Evolutionary conservation across 64 coral and sea anemone species (phyloP), one percentile per base, ranked within the genome.

Genomic region (Trachythela sp.): DNA sequence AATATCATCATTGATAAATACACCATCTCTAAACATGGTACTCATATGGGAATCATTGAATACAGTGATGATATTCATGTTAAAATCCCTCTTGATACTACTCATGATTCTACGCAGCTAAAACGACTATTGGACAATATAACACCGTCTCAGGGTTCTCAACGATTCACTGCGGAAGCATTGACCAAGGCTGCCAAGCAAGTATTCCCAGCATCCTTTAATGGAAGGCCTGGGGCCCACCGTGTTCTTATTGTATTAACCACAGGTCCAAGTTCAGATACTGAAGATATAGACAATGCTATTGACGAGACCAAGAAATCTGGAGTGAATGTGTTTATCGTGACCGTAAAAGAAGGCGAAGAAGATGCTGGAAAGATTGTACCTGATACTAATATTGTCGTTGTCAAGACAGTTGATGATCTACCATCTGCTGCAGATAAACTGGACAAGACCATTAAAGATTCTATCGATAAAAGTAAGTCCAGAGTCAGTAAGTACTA

Each of bases 171-270:
- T 18, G 31, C 75, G 15, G 10, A 80, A 80, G 75, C 33, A 80
- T 4, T 80, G 20, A 37, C 20, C 15, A 80, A 10, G 33, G 32
- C 75, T 29, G 75, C 37, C 30, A 39, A 80, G 31, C 33, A 80
- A 80, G 75, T 80, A 39, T 80, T 80, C 30, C 32, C 75, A 37
- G 75, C 75, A 35, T 37, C 75, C 9, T 80, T 37, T 15, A 38
- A 38, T 39, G 75, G 75, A 39, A 80, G 75, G 17, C 75, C 75
- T 36, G 75, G 75, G 9, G 75, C 75, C 20, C 75, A 80, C 30
- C 75, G 75, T 80, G 33, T 80, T 80, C 75, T 80, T 35, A 35
- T 80, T 36, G 30, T 80, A 22, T 10, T 80, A 80, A 80, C 75
- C 75, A 22, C 75, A 34, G 75, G 75, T 4, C 33, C 75, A 35